phyloP scores from a whole-genome alignment of 2,888 invertebrate species.

The Ditula angustiorana region DNA sequence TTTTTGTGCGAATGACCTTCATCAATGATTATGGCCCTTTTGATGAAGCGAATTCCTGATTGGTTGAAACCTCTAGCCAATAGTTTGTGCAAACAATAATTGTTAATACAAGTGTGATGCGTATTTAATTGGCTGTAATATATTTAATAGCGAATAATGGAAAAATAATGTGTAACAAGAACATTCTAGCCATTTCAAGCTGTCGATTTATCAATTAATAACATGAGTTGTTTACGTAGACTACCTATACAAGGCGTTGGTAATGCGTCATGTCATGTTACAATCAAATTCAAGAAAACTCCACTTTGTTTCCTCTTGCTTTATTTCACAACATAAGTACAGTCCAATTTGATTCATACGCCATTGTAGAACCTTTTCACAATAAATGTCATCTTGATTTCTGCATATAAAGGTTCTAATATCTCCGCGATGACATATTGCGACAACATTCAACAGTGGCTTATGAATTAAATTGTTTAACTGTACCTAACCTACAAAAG shows the following conservation, averaged over 20 bases:
- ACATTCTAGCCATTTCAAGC: no score
- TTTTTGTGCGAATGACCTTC: background rate
- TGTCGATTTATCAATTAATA: background rate
- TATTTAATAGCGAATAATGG: background rate
- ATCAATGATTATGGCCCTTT: background rate
- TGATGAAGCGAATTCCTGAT: background rate
- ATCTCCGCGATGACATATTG: no score
- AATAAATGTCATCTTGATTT: no score
- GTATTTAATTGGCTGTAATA: background rate
- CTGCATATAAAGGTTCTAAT: no score
- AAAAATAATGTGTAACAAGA: no score
- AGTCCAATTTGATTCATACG: no score
- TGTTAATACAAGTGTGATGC: conserved; percentile 6
- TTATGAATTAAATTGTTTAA: no score
- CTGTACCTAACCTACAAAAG: no score
- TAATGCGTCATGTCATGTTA: background rate
- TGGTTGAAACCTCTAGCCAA: background rate
- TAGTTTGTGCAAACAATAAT: background rate
- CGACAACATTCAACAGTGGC: no score
- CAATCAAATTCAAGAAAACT: background rate
- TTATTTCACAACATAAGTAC: background rate
- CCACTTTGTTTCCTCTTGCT: background rate
- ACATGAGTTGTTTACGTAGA: background rate
- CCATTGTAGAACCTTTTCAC: no score
- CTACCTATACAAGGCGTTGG: no score